Conservation (phyloP, 2,797 vertebrate genomes). For the Microtus agrestis region DNA sequence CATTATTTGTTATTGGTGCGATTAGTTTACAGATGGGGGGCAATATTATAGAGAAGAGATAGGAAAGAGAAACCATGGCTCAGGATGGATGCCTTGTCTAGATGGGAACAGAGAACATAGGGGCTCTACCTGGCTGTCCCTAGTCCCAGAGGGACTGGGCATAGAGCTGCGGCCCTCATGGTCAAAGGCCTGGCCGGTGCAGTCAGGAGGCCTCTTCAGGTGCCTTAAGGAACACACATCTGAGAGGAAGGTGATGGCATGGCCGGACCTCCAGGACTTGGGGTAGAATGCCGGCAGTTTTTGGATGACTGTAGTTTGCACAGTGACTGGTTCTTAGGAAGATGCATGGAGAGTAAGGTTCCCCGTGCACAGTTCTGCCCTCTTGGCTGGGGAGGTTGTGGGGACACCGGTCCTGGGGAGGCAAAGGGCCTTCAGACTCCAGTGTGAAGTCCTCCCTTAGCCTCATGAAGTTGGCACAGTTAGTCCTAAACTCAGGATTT, state of each 20-base stretch:
- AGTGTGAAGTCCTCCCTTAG: no score
- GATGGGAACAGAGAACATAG: not conserved
- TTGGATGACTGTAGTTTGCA: accelerated
- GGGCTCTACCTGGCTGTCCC: no score
- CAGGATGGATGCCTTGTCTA: not conserved
- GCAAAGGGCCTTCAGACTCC: no score
- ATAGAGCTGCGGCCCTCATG: not conserved
- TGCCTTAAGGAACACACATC: not conserved
- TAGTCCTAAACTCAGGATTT: accelerated
- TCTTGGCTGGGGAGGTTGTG: not conserved
- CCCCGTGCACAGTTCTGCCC: not conserved
- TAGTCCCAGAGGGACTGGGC: not conserved
- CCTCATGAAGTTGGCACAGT: not conserved
- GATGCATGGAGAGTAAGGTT: not conserved
- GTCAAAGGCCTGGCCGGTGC: no score
- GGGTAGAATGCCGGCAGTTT: not conserved
- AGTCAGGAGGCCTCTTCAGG: not conserved
- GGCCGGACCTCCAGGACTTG: not conserved
- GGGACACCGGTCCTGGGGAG: not conserved
- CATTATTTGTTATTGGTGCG: not conserved
- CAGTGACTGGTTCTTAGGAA: not conserved
- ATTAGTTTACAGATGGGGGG: accelerated
- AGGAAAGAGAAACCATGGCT: not conserved
- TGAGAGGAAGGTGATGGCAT: not conserved
- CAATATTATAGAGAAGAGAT: not conserved